phyloP scores from a whole-genome alignment of 2,797 vertebrate genomes.

The Brachyrhaphis roseni region DNA sequence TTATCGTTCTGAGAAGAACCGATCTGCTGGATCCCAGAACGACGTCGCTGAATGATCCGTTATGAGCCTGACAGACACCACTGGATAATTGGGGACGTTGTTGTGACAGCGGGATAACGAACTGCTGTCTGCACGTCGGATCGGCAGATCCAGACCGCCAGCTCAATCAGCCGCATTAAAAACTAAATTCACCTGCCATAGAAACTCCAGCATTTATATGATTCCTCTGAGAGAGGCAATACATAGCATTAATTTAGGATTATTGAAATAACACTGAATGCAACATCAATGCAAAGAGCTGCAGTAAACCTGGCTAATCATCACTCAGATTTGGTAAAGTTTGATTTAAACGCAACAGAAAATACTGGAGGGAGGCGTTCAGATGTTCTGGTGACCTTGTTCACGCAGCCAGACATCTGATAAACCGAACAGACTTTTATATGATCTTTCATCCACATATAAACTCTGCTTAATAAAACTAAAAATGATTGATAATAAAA shows the following conservation, averaged over 20 bases:
- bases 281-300: not conserved
- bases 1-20: slow-evolving; percentile 32
- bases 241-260: not conserved
- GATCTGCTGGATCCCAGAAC: slow-evolving; percentile 12
- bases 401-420: too few relatives aligned
- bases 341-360: not conserved
- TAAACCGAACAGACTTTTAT: too few relatives aligned
- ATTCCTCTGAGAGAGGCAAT: not conserved
- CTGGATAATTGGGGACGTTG: slow-evolving; percentile 11
- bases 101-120: not conserved
- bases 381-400: too few relatives aligned
- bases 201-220: too few relatives aligned
- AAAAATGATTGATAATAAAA: too few relatives aligned
- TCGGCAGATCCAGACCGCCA: not conserved
- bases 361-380: not conserved
- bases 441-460: too few relatives aligned
- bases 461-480: too few relatives aligned
- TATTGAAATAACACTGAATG: not conserved
- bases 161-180: not conserved
- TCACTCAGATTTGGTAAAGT: not conserved
- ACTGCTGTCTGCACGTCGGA: not conserved
- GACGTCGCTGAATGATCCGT: not conserved
- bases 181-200: not conserved
- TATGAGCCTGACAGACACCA: slow-evolving; percentile 8
- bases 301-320: not conserved